phyloP scores from a whole-genome alignment of 2,888 invertebrate genomes.

The Scaptomyza parva region DNA sequence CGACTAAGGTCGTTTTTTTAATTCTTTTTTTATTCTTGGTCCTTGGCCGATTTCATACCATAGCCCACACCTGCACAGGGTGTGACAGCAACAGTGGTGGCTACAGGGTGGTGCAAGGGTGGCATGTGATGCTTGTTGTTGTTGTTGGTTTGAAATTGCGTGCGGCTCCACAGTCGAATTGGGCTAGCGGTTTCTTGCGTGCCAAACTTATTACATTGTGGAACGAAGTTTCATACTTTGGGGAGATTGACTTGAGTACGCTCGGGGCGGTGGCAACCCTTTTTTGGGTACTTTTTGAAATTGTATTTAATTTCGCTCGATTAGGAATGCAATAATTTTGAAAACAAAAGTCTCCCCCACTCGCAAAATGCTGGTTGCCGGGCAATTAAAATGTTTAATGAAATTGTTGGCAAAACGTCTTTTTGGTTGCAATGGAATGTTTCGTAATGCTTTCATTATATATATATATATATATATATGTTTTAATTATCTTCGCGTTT shows the following conservation, averaged over 20 bases:
- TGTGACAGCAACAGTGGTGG: constrained; percentile 42
- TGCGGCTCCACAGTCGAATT: constrained; percentile 46
- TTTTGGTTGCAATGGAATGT: constrained; percentile 57
- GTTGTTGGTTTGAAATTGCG: constrained; percentile 82
- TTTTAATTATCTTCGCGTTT: constrained; percentile 74
- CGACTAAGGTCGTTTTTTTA: constrained; percentile 13
- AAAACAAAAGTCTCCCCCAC: constrained; percentile 18
- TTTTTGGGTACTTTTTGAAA: constrained; percentile 57
- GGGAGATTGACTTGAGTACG: not conserved
- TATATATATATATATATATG: constrained; percentile 44
- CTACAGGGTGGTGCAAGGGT: constrained; percentile 22
- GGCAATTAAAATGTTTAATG: constrained; percentile 81
- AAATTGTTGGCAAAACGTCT: constrained; percentile 69
- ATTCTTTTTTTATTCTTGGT: constrained; percentile 22
- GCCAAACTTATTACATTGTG: constrained; percentile 61
- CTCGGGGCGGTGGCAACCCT: constrained; percentile 25
- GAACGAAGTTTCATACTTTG: not conserved
- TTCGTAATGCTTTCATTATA: constrained; percentile 44
- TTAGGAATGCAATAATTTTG: constrained; percentile 71
- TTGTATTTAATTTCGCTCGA: constrained; percentile 67
- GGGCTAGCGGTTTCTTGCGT: constrained; percentile 51
- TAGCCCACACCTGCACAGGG: constrained; percentile 37
- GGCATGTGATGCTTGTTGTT: constrained; percentile 70
- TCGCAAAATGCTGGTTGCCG: constrained; percentile 57
- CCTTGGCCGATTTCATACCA: constrained; percentile 67